Conservation (phyloP, 2,113 vertebrate genomes). For the Macquaria ambigua region DNA sequence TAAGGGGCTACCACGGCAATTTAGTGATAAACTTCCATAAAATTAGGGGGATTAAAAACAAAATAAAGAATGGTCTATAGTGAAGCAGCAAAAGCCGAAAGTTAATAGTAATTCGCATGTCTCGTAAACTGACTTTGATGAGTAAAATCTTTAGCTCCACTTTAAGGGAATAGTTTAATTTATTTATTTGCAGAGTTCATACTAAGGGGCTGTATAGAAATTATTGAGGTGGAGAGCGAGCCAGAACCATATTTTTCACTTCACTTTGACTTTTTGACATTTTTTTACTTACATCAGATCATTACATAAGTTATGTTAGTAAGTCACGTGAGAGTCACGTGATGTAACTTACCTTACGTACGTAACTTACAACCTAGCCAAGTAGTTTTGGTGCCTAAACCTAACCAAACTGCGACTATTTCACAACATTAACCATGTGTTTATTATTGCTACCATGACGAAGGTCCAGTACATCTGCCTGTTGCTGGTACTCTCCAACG, state of each 20-base stretch:
- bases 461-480: too few relatives aligned
- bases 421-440: too few relatives aligned
- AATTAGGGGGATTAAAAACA: background rate
- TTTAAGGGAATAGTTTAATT: background rate
- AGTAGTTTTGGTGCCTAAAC: too few relatives aligned
- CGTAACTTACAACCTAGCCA: too few relatives aligned
- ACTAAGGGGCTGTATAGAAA: background rate
- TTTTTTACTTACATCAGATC: too few relatives aligned
- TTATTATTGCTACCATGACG: too few relatives aligned
- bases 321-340: too few relatives aligned
- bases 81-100: background rate
- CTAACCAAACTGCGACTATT: too few relatives aligned
- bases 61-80: background rate
- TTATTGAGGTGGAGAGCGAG: background rate
- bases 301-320: too few relatives aligned
- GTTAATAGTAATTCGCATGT: background rate
- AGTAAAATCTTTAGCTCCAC: background rate
- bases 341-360: too few relatives aligned
- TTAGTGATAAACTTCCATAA: background rate
- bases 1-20: background rate
- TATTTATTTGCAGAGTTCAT: background rate
- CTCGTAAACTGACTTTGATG: background rate
- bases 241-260: background rate
- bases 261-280: background rate
- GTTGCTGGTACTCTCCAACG: too few relatives aligned